Base-by-base conservation (phyloP, 2,888 invertebrate species). In the Harmothoe impar region DNA sequence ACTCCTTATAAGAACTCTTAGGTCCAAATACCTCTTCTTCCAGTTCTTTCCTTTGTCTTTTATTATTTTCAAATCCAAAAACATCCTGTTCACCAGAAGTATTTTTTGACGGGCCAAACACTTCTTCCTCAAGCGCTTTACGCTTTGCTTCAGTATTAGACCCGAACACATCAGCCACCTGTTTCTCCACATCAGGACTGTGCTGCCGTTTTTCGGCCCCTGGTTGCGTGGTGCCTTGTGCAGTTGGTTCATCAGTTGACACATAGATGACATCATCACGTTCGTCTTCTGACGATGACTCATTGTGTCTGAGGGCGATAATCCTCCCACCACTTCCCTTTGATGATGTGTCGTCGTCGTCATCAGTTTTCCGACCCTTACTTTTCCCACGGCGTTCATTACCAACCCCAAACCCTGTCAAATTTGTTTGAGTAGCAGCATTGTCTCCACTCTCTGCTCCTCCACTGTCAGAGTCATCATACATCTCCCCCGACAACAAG, bases 21-120 rank as follows among this genome's bases (percentile, higher is more conserved):
- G 23, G 86, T 3, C 86, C 86, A 86, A 86, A 86, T 5, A 86
- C 54, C 23, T 52, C 86, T 54, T 86, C 54, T 54, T 86, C 86
- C 5, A 29, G 86, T 25, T 54, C 54, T 33, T 35, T 81, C 10
- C 81, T 81, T 81, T 43, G 20, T 86, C 86, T 54, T 86, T 54
- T 86, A 12, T 68, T 68, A 77, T 3, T 15, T 62, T 17, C 62
- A 23, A 3, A 1, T 5, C 3, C n/a, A 25, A 62, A n/a, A 25
- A 77, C 77, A n/a, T 77, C 77, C 17, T 77, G 15, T 7, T 15
- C 31, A 77, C 17, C 25, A 10, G 25, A 31, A 29, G 77, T 1
- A n/a, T n/a, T n/a, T 31, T 81, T 43, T 35, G 81, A 5, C 1
- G 81, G 81, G 5, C 81, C 81, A 81, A 81, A 81, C 15, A 81